Percentiles rank a stretch among this genome's conserved stretches.
Conservation (phyloP, 2,113 vertebrate species). For the Neolamprologus caudopunctatus region DNA sequence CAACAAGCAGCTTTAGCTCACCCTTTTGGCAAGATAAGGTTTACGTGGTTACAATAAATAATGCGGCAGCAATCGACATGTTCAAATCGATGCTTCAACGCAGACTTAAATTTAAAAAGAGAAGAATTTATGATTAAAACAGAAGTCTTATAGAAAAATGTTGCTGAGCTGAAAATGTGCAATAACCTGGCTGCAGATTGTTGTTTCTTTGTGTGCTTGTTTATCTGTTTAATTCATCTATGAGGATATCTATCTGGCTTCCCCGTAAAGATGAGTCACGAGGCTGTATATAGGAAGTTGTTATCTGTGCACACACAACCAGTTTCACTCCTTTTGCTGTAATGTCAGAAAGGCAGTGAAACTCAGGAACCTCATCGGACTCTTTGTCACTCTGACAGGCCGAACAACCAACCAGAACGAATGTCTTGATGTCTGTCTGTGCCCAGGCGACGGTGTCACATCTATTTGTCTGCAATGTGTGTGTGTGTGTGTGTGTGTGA, state of each 20-base stretch:
- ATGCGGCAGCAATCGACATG: fast-evolving
- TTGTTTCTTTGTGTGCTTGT: background rate
- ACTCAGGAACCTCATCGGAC: background rate
- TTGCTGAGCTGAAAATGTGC: background rate
- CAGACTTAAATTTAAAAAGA: background rate
- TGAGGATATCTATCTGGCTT: background rate
- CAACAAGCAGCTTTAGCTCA: background rate
- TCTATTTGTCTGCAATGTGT: background rate
- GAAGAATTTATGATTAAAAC: background rate
- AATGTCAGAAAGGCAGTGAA: background rate
- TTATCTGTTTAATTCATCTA: background rate
- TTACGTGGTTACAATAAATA: background rate
- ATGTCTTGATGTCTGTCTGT: background rate
- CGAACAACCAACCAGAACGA: background rate
- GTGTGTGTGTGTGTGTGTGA: background rate
- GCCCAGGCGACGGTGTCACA: background rate
- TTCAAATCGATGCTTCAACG: background rate
- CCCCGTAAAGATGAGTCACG: background rate
- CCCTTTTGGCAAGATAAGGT: background rate
- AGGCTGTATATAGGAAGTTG: background rate
- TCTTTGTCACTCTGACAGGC: background rate
- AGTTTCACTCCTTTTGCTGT: background rate
- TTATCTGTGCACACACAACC: background rate
- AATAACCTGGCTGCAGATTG: fast-evolving
- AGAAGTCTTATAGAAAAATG: background rate